Conservation (phyloP, 1,140 invertebrate genomes). For the Myzus persicae region DNA sequence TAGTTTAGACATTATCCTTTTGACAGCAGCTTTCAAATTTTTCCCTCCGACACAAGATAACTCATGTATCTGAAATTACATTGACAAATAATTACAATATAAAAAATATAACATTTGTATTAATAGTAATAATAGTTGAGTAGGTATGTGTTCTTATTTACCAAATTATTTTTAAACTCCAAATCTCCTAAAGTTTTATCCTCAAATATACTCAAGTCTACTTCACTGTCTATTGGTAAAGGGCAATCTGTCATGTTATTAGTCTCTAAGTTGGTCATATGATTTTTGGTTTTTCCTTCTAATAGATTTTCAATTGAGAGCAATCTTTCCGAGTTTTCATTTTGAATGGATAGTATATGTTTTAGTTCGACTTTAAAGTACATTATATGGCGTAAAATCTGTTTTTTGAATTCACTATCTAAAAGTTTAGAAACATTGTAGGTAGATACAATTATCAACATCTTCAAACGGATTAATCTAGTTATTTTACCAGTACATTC, state of each 20-base stretch:
- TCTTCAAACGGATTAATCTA: too few species aligned
- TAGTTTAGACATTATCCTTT: conserved; percentile 1
- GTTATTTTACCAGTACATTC: too few species aligned
- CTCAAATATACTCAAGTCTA: not conserved
- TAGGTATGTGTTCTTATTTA: not conserved
- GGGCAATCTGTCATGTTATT: not conserved
- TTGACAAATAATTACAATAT: too few species aligned
- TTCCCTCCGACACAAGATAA: not conserved
- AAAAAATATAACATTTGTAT: too few species aligned
- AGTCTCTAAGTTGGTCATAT: not conserved
- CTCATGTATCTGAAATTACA: not conserved
- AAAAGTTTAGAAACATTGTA: not conserved
- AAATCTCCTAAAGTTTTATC: not conserved
- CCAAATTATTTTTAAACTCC: not conserved
- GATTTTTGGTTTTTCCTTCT: not conserved
- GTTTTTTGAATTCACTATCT: conserved; percentile 1
- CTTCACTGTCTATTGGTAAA: not conserved
- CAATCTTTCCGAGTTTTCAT: not conserved
- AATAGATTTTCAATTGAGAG: not conserved
- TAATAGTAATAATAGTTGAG: not conserved
- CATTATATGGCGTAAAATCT: not conserved
- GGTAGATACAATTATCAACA: too few species aligned
- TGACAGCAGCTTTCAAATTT: not conserved
- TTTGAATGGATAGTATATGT: conserved; percentile 11
- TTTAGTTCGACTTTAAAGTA: not conserved